Conservation (phyloP, 2,113 vertebrate species). For the Ginglymostoma cirratum region DNA sequence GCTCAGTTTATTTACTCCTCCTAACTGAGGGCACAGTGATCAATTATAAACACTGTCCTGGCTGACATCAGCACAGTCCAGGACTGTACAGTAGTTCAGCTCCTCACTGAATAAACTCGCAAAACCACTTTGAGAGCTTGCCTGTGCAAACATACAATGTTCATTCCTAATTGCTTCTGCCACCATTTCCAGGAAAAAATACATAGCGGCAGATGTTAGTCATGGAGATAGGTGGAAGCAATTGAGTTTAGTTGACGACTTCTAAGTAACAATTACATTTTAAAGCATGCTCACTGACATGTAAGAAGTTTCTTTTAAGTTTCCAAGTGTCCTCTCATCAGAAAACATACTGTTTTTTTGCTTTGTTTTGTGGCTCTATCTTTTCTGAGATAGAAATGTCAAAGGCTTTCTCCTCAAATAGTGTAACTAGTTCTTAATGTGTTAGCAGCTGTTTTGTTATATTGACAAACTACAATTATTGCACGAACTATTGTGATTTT, state of each 20-base stretch:
- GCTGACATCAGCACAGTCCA: neutral
- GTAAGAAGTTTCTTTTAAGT: neutral
- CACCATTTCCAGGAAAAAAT: neutral
- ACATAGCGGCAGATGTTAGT: neutral
- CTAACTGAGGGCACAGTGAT: neutral
- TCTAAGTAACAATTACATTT: neutral
- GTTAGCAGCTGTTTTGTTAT: neutral
- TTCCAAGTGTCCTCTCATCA: neutral
- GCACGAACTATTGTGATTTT: neutral
- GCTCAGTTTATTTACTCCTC: neutral
- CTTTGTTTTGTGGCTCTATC: neutral
- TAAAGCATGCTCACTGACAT: neutral
- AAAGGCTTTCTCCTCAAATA: neutral
- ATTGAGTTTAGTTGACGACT: neutral
- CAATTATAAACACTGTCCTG: neutral
- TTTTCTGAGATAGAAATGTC: neutral
- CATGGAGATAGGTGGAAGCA: neutral
- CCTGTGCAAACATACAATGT: neutral
- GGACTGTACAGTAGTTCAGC: neutral
- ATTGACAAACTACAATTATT: neutral
- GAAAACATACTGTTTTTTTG: neutral
- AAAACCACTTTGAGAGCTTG: neutral
- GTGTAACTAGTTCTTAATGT: neutral
- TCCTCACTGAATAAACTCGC: neutral
- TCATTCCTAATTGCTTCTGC: neutral